A percentile compares a stretch with the other conserved stretches of the same genome.
phyloP scores from a whole-genome alignment of 1,140 invertebrate species.

The Conus ventricosus region DNA sequence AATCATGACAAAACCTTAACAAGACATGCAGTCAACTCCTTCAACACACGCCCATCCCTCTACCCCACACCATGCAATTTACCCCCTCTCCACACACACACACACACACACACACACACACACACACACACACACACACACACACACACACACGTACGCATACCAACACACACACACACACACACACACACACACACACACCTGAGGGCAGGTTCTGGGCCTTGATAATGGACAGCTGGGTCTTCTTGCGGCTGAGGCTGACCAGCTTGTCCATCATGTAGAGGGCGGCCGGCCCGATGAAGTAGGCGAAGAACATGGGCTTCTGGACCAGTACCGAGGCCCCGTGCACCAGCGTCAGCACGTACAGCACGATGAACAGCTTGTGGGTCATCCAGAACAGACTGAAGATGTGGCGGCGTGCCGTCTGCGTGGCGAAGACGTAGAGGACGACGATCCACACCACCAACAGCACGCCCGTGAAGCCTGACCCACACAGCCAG shows the following conservation, averaged over 20 bases:
- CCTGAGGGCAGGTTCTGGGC: slow-evolving; percentile 96
- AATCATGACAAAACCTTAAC: no score
- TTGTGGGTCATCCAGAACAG: slow-evolving; percentile 97
- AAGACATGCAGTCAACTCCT: no score
- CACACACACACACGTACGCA: no score
- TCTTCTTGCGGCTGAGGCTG: slow-evolving; percentile 79
- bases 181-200: slow-evolving; percentile 46
- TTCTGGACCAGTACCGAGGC: slow-evolving; percentile 89
- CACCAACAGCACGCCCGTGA: slow-evolving; percentile 96
- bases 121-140: no score
- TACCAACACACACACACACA: no score
- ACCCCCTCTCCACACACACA: no score
- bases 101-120: no score
- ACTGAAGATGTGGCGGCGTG: slow-evolving; percentile 85
- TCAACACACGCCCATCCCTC: no score
- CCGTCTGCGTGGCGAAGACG: slow-evolving; percentile 95
- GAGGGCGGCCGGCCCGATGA: slow-evolving; percentile 92
- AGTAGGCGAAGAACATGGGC: slow-evolving; percentile 95
- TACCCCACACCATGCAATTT: no score
- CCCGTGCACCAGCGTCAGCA: slow-evolving; percentile 93
- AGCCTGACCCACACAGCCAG: slow-evolving; percentile 78
- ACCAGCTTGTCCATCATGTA: slow-evolving; percentile 95
- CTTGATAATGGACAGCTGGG: slow-evolving; percentile 95
- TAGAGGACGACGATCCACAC: slow-evolving; percentile 98
- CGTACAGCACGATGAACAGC: slow-evolving; percentile 92